Percentiles rank a stretch among this genome's conserved stretches.
phyloP scores from a whole-genome alignment of 2,797 vertebrate species.

The Acestrorhynchus altus region DNA sequence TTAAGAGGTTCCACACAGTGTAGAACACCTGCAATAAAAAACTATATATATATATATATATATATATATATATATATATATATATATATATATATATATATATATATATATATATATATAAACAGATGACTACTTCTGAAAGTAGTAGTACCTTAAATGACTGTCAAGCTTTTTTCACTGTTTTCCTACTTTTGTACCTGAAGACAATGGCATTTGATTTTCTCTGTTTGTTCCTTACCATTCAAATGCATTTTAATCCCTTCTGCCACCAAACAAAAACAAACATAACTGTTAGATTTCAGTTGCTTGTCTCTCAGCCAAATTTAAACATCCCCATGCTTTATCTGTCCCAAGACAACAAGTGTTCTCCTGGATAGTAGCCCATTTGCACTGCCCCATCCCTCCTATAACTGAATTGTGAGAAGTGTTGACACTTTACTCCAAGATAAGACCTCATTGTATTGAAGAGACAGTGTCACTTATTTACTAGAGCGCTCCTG shows the following conservation, averaged over 20 bases:
- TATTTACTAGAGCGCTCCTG: slow-evolving; percentile 33
- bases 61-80: too few species aligned
- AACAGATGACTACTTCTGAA: slow-evolving; percentile 24
- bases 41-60: too few species aligned
- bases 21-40: slow-evolving; percentile 43
- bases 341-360: slow-evolving; percentile 57
- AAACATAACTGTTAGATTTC: slow-evolving; percentile 27
- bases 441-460: slow-evolving; percentile 62
- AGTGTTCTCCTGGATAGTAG: slow-evolving; percentile 53
- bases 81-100: too few species aligned
- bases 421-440: slow-evolving; percentile 60
- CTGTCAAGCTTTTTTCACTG: slow-evolving; percentile 21
- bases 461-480: slow-evolving; percentile 49
- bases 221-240: slow-evolving; percentile 8
- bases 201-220: slow-evolving; percentile 51
- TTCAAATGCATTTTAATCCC: slow-evolving; percentile 52
- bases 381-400: slow-evolving; percentile 45
- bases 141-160: slow-evolving; percentile 38
- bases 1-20: slow-evolving; percentile 28
- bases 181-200: slow-evolving; percentile 34
- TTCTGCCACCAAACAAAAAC: slow-evolving; percentile 56
- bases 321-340: slow-evolving; percentile 52
- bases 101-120: too few species aligned
- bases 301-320: slow-evolving; percentile 50
- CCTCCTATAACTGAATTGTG: slow-evolving; percentile 47